These are phyloP conservation scores for Brachionus koreanus DNA, from an alignment of 1,140 invertebrate genomes.

Conservation along the genomic window DNA sequence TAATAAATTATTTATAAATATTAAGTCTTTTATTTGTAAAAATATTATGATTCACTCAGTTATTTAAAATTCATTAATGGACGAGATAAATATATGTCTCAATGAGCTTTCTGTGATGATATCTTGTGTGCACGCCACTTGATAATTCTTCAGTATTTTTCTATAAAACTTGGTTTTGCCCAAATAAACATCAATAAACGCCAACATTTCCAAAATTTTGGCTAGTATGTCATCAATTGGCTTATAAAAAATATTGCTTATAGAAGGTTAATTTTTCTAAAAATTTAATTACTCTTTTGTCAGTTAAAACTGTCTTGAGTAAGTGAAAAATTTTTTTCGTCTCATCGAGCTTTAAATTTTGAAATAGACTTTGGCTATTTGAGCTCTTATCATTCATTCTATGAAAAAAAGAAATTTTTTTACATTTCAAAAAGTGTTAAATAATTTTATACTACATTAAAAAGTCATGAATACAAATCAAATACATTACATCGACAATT, in stretches of 20 bases:
- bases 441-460: neutral
- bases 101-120: neutral
- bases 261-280: neutral
- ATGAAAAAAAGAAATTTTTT: too few relatives aligned
- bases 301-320: neutral
- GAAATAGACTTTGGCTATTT: neutral
- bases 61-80: neutral
- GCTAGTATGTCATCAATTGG: neutral
- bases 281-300: neutral
- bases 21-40: neutral
- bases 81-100: neutral
- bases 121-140: neutral
- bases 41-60: neutral
- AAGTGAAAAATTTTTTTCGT: neutral
- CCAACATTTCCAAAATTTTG: neutral
- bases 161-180: neutral
- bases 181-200: neutral
- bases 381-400: neutral
- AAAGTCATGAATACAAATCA: neutral
- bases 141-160: neutral
- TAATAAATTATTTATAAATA: constrained; percentile 38
- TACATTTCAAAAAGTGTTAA: too few relatives aligned
- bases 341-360: neutral
- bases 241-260: neutral
- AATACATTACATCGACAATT: neutral